Base-by-base conservation (phyloP, 2,888 invertebrate species). In the Apamea crenata region DNA sequence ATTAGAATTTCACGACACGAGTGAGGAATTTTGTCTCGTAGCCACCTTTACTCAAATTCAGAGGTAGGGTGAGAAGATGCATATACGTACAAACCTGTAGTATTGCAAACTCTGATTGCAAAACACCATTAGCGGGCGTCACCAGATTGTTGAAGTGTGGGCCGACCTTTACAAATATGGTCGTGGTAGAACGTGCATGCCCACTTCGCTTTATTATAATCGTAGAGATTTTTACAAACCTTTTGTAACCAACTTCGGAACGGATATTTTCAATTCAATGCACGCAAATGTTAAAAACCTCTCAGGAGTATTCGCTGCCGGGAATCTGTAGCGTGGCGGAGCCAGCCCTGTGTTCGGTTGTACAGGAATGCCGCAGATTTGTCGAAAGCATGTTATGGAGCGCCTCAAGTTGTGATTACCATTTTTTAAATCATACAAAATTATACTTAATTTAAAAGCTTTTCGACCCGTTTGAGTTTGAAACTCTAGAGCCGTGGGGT, bases 1-100 rank as follows among this genome's bases (percentile, higher is more conserved):
- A 69, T 84, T 81, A 79, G 53, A 59, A 65, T 65, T 50, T 84
- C 53, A 32, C 8, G 68, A 53, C 83, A 77, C 44, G 83, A 21
- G n/a, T 32, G 29, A 32, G 12, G 61, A 53, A 25, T 29, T 56
- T 29, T 72, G 29, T 63, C 10, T 12, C 21, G 18, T 76, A 56
- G 2, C 10, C 25, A 77, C 44, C 32, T 18, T 21, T 25, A 47
- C 10, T 76, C 25, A 50, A 29, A 65, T 8, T 21, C 14, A 77
- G n/a, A 29, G 32, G 36, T 65, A 25, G 16, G 8, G 25, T 56
- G 29, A 32, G 25, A 14, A 18, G 36, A 47, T 61, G 78, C 32
- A 61, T n/a, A 16, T 32, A 53, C 21, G 4, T 36, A 74, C 18
- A 29, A 50, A 36, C 12, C 18, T 53, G 14, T 32, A 50, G 21